These are phyloP conservation scores for Callipepla squamata DNA, from an alignment of 2,113 vertebrate species.

Conservation along the genomic window DNA sequence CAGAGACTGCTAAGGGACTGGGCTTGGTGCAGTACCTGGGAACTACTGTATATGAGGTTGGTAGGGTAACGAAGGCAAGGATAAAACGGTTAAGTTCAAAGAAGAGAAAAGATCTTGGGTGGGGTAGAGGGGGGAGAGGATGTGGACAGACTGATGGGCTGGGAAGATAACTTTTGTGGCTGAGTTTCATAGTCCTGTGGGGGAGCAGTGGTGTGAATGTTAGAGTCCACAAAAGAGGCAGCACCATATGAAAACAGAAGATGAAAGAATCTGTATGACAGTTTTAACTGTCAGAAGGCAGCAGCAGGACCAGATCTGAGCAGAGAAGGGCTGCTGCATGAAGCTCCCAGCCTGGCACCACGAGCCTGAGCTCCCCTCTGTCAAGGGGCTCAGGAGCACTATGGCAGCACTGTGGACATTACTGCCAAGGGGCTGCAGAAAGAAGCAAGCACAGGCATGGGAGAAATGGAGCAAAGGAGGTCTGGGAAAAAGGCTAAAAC, in stretches of 20 bases:
- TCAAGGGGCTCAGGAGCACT: neutral
- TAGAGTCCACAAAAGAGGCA: slow-evolving; percentile 50
- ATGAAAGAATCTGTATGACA: slow-evolving; percentile 38
- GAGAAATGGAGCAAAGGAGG: neutral
- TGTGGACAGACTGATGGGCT: slow-evolving; percentile 58
- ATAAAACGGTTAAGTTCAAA: slow-evolving; percentile 48
- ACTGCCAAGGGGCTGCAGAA: neutral
- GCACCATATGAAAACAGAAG: slow-evolving; percentile 57
- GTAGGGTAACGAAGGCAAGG: neutral
- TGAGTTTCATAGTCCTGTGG: slow-evolving; percentile 50
- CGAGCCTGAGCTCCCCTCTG: neutral
- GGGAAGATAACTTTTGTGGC: slow-evolving; percentile 58
- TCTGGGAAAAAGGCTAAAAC: neutral
- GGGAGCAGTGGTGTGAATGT: slow-evolving; percentile 28
- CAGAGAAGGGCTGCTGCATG: neutral
- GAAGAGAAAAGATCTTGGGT: slow-evolving; percentile 12
- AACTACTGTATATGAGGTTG: neutral
- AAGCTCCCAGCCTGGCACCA: neutral
- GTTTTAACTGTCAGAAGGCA: slow-evolving; percentile 53
- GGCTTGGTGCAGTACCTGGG: neutral
- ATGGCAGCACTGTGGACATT: neutral
- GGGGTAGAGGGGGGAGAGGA: slow-evolving; percentile 42
- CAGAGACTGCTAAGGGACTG: neutral
- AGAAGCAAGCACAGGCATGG: neutral
- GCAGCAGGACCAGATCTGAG: neutral